These are phyloP conservation scores for Xenopus petersii DNA, from an alignment of 2,797 vertebrate genomes.

Conservation along the genomic window DNA sequence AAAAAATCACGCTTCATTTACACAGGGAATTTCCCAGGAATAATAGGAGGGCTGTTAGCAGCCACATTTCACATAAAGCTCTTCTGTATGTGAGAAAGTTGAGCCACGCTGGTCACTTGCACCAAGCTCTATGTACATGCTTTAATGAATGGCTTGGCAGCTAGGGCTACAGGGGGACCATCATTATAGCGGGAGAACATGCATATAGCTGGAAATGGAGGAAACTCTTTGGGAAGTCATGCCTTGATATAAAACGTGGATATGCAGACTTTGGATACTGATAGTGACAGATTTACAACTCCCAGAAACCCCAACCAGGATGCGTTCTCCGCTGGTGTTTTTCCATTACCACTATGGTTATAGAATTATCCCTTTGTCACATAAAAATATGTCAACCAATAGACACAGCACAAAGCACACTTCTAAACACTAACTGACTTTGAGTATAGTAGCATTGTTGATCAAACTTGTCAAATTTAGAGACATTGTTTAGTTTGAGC, in stretches of 20 bases:
- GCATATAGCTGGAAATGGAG: background rate
- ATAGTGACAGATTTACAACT: no score
- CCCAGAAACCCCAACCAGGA: no score
- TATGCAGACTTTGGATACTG: no score
- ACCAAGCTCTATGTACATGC: background rate
- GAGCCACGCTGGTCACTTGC: background rate
- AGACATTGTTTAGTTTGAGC: constrained; percentile 33
- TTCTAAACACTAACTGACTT: background rate
- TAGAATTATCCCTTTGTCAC: background rate
- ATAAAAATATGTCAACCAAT: background rate
- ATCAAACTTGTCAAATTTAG: constrained; percentile 18
- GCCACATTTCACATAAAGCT: background rate
- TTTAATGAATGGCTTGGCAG: background rate
- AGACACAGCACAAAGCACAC: background rate
- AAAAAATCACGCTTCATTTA: constrained; percentile 35
- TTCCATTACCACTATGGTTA: no score
- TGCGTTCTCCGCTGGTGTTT: no score
- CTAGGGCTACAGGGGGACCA: background rate
- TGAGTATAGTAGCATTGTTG: constrained; percentile 1
- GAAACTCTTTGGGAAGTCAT: background rate
- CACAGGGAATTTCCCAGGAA: constrained; percentile 25
- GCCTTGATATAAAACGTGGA: background rate
- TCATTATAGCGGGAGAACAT: background rate
- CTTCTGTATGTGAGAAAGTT: background rate
- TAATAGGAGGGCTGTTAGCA: background rate